Base-by-base conservation (phyloP, 2,113 vertebrate genomes). In the Pterophyllum scalare region DNA sequence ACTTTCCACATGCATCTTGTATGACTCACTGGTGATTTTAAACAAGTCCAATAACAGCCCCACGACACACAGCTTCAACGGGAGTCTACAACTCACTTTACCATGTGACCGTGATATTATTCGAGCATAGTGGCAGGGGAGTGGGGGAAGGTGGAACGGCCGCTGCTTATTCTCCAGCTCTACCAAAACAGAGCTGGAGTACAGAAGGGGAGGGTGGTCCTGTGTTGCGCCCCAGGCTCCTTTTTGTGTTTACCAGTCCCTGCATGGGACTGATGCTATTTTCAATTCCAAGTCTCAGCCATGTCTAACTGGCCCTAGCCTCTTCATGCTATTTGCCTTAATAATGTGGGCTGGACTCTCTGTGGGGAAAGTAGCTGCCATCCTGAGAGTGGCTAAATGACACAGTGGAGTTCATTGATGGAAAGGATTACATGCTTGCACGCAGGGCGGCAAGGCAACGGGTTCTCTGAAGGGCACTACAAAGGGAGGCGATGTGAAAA, bases 341-440 rank as follows among this genome's bases (percentile, higher is more conserved):
- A 94, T 93, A 94, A 95, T 81, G 87, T 87, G 92, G 88, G 90
- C 93, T 3, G 92, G 89, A 90, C 89, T 92, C 93, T 94, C 91
- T 14, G 87, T 86, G 82, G 92, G 91, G 90, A 86, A 80, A 94
- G 91, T 81, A 82, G 89, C 92, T 85, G 52, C 89, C 91, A 88
- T 94, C 89, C 91, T 89, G 92, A 88, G 91, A 95, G 85, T 82
- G 86, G 90, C 92, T 92, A 94, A 94, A 96, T 94, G 93, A 93
- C 92, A 93, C 93, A 90, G 89, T 87, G 85, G 92, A 91, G 91
- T 94, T 94, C 92, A 93, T 94, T 95, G 95, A 94, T 95, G 92
- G 91, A 93, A 93, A 91, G 91, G 92, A 94, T 92, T 94, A 93
- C 88, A 90, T 60, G 87, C 91, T 76, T n/a, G 78, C 91, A 89